Percentiles rank a stretch among this genome's conserved stretches.
These are phyloP conservation scores for Disparrhopalites patrizii DNA, from an alignment of 2,888 invertebrate genomes.

Conservation along the genomic window DNA sequence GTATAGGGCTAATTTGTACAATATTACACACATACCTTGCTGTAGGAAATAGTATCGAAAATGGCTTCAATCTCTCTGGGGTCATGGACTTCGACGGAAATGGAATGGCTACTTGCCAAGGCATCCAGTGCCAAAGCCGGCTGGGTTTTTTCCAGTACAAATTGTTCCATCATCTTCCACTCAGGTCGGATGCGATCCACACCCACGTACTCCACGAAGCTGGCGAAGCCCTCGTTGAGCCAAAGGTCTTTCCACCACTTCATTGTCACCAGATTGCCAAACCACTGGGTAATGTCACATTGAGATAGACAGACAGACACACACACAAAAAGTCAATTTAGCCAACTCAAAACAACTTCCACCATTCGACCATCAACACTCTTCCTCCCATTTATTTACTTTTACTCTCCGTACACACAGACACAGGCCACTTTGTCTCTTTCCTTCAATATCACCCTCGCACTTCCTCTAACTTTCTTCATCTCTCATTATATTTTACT, in stretches of 20 bases:
- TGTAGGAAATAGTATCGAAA: slow-evolving; percentile 71
- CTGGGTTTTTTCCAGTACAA: slow-evolving; percentile 65
- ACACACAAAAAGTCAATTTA: too few relatives aligned
- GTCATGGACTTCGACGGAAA: slow-evolving; percentile 64
- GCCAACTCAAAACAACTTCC: too few relatives aligned
- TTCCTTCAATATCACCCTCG: too few relatives aligned
- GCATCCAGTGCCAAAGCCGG: slow-evolving; percentile 66
- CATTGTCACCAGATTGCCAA: slow-evolving; percentile 88
- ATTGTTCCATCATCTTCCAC: slow-evolving; percentile 69
- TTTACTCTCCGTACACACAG: too few relatives aligned
- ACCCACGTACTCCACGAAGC: slow-evolving; percentile 70
- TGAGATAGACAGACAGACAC: too few relatives aligned
- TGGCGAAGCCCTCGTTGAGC: slow-evolving; percentile 85
- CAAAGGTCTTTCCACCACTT: slow-evolving; percentile 92
- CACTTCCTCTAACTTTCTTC: too few relatives aligned
- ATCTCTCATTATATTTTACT: too few relatives aligned
- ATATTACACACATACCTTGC: slow-evolving; percentile 56
- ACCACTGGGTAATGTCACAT: slow-evolving; percentile 61
- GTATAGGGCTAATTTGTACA: neutral
- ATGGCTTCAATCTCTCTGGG: slow-evolving; percentile 68
- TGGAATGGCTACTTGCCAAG: slow-evolving; percentile 66
- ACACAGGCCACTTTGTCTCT: too few relatives aligned
- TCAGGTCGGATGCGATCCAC: slow-evolving; percentile 61
- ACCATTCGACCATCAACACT: too few relatives aligned
- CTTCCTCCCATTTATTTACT: too few relatives aligned